Evolutionary conservation across 2,888 invertebrate species (phyloP), one percentile per base, ranked within the genome.

Genomic region (Ichneumoninae sp.): DNA sequence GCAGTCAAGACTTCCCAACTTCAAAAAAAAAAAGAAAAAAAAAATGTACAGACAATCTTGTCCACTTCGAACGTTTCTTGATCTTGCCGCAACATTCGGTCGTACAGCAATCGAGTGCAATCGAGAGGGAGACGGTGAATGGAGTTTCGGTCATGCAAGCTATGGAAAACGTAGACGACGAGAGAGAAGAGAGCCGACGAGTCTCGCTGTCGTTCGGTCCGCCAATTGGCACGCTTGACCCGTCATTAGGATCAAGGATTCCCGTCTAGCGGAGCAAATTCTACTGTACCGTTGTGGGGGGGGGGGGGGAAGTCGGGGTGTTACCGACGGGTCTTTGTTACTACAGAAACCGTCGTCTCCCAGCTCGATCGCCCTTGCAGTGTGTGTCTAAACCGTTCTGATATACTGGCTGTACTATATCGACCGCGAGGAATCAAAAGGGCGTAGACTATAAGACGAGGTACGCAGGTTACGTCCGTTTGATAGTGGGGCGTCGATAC

Each of bases 241-340:
- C 88, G 89, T 92, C 92, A 92, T 93, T 93, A 93, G 92, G 93
- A 92, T 92, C 92, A 92, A 92, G 92, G 92, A 93, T 92, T 89
- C 90, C 85, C 73, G 83, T 79, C 80, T 85, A 66, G 44, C 76
- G 70, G 80, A 75, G 80, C 75, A 73, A 57, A 69, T 74, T 69
- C 76, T 54, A 52, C 69, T 63, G 30, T 66, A 30, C 66, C 54
- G 57, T 77, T 83, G 26, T 26, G 19, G 1, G 60, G 33, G 13
- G n/a, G 50, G 16, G 6, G 1, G n/a, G n/a, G 50, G n/a, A n/a
- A 1, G 50, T 10, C 60, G 60, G 63, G 66, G 52, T 52, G 66
- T 40, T 13, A 65, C 50, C 26, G 50, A 52, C 50, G 66, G 36
- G 52, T 66, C 66, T 54, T 66, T 52, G 76, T 76, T 76, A 40